These are phyloP conservation scores for Drosophila nr. perissopoda DNA, from an alignment of 2,888 invertebrate species.

Conservation along the genomic window DNA sequence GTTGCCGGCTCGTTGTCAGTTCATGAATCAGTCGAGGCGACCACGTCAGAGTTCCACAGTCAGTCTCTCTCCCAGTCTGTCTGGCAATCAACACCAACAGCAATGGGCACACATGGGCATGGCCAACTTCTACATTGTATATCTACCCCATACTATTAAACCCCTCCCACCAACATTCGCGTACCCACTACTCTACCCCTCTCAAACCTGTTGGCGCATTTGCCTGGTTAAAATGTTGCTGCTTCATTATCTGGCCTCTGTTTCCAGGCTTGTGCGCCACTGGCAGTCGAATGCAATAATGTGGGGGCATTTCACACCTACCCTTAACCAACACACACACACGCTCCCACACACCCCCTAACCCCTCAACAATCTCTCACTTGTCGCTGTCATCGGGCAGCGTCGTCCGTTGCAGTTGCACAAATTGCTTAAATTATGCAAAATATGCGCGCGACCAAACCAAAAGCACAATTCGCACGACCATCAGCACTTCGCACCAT, in stretches of 20 bases:
- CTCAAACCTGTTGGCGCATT: constrained; percentile 61
- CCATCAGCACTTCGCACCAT: constrained; percentile 10
- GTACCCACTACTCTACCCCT: too few relatives aligned
- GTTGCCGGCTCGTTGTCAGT: constrained; percentile 68
- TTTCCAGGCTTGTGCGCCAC: constrained; percentile 31
- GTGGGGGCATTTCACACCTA: constrained; percentile 62
- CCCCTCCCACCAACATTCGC: neutral
- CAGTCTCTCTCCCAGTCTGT: constrained; percentile 21
- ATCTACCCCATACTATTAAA: neutral
- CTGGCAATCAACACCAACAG: constrained; percentile 64
- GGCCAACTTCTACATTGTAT: constrained; percentile 5
- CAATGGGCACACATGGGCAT: constrained; percentile 10
- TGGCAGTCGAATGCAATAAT: constrained; percentile 63
- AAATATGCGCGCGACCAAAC: constrained; percentile 78
- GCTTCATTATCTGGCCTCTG: constrained; percentile 75
- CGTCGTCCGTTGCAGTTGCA: constrained; percentile 63
- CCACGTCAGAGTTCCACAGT: constrained; percentile 39
- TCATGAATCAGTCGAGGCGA: constrained; percentile 70
- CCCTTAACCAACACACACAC: constrained; percentile 1
- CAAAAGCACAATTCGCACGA: constrained; percentile 60
- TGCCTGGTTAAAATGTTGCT: constrained; percentile 79
- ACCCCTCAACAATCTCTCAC: constrained; percentile 34
- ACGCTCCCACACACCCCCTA: neutral
- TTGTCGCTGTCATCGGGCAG: constrained; percentile 50
- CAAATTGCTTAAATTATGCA: constrained; percentile 82